Evolutionary conservation across 2,113 vertebrate species (phyloP).

Genomic region (Scalopus aquaticus): DNA sequence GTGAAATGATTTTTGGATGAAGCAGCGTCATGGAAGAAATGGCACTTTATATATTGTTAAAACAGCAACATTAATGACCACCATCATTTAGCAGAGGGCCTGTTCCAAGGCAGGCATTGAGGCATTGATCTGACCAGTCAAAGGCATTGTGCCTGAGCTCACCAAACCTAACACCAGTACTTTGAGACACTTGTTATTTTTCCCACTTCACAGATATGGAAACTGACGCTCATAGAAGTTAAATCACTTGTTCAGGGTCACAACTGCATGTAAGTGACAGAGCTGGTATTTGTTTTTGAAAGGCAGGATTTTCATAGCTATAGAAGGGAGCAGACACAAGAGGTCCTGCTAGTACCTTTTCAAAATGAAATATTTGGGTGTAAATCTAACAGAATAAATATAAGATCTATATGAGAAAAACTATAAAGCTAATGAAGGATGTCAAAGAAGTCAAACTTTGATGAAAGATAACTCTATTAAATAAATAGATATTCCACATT

Average conservation of each 20-base stretch:
- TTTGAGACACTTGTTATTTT: conserved; percentile 1
- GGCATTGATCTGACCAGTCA: neutral
- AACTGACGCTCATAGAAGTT: neutral
- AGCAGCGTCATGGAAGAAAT: neutral
- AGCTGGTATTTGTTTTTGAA: neutral
- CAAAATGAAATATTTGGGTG: neutral
- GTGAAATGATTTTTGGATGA: neutral
- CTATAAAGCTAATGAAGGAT: neutral
- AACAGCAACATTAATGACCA: neutral
- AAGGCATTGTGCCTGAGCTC: neutral
- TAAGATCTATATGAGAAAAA: neutral
- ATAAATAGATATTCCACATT: neutral
- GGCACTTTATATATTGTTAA: neutral
- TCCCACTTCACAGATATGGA: neutral
- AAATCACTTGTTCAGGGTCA: neutral
- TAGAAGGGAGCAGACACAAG: neutral
- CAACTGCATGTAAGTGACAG: neutral
- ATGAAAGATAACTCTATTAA: neutral
- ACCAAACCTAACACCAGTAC: neutral
- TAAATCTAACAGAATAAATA: neutral
- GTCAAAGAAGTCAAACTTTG: neutral
- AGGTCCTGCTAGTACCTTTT: neutral
- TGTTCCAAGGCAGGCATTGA: neutral
- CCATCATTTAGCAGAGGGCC: neutral
- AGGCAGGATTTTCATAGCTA: neutral